These are phyloP conservation scores for Thripadectes ignobilis DNA, from an alignment of 2,797 vertebrate genomes.

Conservation along the genomic window DNA sequence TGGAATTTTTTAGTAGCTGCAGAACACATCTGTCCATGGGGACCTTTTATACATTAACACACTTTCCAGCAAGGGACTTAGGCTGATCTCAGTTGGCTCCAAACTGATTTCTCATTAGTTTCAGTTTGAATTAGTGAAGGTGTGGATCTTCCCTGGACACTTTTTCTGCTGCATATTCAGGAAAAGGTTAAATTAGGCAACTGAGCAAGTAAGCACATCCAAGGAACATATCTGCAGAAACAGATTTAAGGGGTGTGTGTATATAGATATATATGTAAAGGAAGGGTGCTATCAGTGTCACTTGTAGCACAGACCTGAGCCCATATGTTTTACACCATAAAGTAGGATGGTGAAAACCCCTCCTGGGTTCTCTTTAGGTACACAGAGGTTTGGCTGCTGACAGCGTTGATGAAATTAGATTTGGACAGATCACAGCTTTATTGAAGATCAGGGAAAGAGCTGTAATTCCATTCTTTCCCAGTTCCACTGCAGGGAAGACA, in stretches of 20 bases:
- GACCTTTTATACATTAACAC: not conserved
- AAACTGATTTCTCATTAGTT: not conserved
- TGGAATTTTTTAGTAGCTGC: constrained; percentile 28
- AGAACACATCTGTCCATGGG: not conserved
- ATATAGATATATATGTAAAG: not conserved
- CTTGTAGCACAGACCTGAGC: not conserved
- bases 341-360: not conserved
- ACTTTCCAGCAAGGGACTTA: not conserved
- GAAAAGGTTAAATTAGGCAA: not conserved
- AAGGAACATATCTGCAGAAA: not conserved
- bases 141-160: not conserved
- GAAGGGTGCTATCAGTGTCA: not conserved
- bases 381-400: not conserved
- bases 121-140: not conserved
- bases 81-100: not conserved
- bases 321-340: not conserved
- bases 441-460: not conserved
- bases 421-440: not conserved
- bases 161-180: not conserved
- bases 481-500: not conserved
- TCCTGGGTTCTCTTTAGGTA: not conserved
- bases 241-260: not conserved
- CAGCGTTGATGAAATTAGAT: not conserved
- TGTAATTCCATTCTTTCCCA: not conserved
- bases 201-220: not conserved